phyloP scores from a whole-genome alignment of 2,113 vertebrate genomes.

The Vimba vimba region DNA sequence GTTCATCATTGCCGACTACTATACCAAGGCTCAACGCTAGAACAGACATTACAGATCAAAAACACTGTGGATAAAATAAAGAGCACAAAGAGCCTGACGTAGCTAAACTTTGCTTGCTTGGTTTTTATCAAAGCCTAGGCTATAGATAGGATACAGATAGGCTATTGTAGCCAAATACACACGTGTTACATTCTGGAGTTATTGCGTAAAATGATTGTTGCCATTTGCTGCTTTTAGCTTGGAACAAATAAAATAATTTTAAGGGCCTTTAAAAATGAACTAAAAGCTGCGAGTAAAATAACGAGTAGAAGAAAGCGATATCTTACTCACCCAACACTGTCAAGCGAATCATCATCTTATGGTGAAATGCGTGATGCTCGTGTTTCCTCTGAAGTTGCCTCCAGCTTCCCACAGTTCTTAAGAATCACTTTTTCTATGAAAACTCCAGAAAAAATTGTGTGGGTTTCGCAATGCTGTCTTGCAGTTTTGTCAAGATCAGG shows the following conservation, averaged over 20 bases:
- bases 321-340: slow-evolving; percentile 11
- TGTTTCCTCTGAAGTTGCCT: not conserved
- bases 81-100: not conserved
- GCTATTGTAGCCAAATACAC: not conserved
- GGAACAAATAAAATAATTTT: not conserved
- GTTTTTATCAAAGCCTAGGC: not conserved
- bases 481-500: not conserved
- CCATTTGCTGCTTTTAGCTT: not conserved
- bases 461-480: not conserved
- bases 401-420: not conserved
- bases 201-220: not conserved
- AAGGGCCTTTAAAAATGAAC: not conserved
- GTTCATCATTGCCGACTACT: not conserved
- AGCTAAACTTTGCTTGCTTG: not conserved
- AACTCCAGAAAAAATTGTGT: not conserved
- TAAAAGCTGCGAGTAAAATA: not conserved
- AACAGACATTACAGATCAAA: not conserved
- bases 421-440: not conserved
- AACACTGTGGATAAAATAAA: not conserved
- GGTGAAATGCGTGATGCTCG: not conserved
- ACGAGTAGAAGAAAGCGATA: not conserved
- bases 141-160: not conserved
- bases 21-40: not conserved
- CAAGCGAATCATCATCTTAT: not conserved
- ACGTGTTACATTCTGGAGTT: not conserved